These are phyloP conservation scores for Dynastes grantii DNA, from an alignment of 2,888 invertebrate genomes.

Conservation along the genomic window DNA sequence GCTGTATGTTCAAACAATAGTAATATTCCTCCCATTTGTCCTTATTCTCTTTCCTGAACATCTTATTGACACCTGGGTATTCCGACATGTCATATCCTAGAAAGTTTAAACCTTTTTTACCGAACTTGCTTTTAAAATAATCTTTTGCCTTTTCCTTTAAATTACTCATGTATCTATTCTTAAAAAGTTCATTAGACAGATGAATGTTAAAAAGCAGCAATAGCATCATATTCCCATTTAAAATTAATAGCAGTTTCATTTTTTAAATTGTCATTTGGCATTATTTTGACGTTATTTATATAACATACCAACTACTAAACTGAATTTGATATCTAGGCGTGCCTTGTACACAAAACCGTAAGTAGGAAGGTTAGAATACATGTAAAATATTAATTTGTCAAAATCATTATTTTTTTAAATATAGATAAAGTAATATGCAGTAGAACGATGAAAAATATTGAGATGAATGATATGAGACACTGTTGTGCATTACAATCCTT, in stretches of 20 bases:
- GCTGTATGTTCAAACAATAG: conserved; percentile 69
- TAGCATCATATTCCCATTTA: conserved; percentile 7
- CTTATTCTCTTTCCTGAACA: conserved; percentile 66
- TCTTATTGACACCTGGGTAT: conserved; percentile 70
- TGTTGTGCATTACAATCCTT: no score
- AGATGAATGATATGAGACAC: no score
- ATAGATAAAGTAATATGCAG: no score
- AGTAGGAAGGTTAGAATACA: no score
- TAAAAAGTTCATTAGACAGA: conserved; percentile 37
- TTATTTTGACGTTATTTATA: conserved; percentile 9
- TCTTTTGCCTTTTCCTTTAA: conserved; percentile 65
- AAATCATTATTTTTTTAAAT: no score
- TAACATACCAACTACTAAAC: no score
- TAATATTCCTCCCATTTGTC: conserved; percentile 74
- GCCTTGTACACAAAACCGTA: no score
- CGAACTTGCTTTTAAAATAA: conserved; percentile 65
- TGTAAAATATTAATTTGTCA: no score
- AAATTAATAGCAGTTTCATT: conserved; percentile 17
- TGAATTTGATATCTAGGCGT: no score
- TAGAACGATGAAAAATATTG: no score
- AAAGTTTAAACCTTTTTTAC: conserved; percentile 66
- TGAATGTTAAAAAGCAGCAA: conserved; percentile 1
- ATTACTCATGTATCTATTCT: conserved; percentile 58
- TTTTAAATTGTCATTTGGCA: conserved; percentile 44
- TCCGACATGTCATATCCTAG: conserved; percentile 67